Conservation (phyloP, 2,888 invertebrate species). For the Lasioglossum calceatum region DNA sequence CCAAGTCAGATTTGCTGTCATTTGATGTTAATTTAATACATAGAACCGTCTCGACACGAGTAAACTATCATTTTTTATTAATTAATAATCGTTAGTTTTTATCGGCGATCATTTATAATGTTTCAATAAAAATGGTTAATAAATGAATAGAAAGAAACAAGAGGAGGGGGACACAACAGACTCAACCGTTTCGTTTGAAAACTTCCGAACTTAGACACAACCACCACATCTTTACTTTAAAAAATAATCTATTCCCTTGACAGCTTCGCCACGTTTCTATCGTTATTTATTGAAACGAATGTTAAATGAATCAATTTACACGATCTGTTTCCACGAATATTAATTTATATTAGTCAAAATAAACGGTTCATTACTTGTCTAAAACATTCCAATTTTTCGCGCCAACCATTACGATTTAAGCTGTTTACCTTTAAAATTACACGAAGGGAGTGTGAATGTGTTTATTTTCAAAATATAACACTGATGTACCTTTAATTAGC, state of each 20-base stretch:
- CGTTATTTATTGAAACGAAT: slow-evolving; percentile 12
- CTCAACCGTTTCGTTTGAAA: slow-evolving; percentile 75
- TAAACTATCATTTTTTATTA: background rate
- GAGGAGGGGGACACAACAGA: slow-evolving; percentile 62
- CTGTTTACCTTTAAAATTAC: slow-evolving; percentile 50
- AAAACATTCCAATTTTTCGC: slow-evolving; percentile 73
- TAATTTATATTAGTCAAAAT: slow-evolving; percentile 22
- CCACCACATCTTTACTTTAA: slow-evolving; percentile 50
- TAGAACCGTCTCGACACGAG: slow-evolving; percentile 2
- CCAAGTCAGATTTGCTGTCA: slow-evolving; percentile 32
- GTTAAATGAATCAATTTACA: slow-evolving; percentile 8
- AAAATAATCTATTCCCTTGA: slow-evolving; percentile 52
- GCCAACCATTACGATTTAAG: slow-evolving; percentile 77
- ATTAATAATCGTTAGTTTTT: background rate
- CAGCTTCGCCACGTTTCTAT: slow-evolving; percentile 1
- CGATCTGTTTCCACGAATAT: background rate
- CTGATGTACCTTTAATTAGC: slow-evolving; percentile 4
- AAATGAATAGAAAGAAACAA: slow-evolving; percentile 42
- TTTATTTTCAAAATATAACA: slow-evolving; percentile 3
- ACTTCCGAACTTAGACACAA: slow-evolving; percentile 54
- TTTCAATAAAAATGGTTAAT: slow-evolving; percentile 32
- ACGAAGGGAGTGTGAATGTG: background rate
- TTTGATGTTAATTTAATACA: background rate
- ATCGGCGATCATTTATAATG: background rate
- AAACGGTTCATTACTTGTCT: slow-evolving; percentile 25